Percentiles rank a stretch among this genome's conserved stretches.
These are phyloP conservation scores for Lycodopsis pacificus DNA, from an alignment of 2,797 vertebrate species.

Conservation along the genomic window DNA sequence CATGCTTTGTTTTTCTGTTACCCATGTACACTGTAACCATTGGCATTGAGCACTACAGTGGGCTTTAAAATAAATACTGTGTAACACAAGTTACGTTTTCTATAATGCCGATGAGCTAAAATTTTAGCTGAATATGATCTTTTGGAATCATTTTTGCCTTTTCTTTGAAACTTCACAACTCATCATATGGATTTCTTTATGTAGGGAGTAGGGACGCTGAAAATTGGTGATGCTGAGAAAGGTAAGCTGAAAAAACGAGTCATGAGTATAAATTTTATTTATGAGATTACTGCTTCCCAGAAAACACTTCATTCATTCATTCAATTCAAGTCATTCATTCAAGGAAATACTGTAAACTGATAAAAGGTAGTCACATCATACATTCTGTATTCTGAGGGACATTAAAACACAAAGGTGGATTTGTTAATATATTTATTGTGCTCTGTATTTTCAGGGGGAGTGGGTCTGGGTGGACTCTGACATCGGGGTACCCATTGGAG, in stretches of 20 bases:
- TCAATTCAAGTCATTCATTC: not conserved
- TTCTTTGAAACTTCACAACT: not conserved
- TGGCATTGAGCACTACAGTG: not conserved
- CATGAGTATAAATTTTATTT: not conserved
- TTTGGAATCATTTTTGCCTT: not conserved
- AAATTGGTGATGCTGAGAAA: constrained; percentile 71
- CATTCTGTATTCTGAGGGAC: not conserved
- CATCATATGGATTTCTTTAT: constrained; percentile 27
- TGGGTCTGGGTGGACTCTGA: constrained; percentile 91
- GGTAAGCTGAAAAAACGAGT: constrained; percentile 54
- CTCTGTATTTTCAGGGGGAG: constrained; percentile 85
- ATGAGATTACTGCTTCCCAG: not conserved
- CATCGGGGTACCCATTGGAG: constrained; percentile 88
- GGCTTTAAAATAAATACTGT: not conserved
- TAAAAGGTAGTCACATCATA: not conserved
- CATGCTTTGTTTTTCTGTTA: constrained; percentile 1
- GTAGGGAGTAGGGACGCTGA: constrained; percentile 41
- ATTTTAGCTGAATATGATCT: not conserved
- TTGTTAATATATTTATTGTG: not conserved
- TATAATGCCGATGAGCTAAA: not conserved
- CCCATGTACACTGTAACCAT: not conserved
- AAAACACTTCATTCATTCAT: not conserved
- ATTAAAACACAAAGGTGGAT: not conserved
- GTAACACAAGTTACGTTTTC: not conserved
- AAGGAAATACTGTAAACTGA: constrained; percentile 6